Base-by-base conservation (phyloP, 2,888 invertebrate species). In the Hololepta plana region DNA sequence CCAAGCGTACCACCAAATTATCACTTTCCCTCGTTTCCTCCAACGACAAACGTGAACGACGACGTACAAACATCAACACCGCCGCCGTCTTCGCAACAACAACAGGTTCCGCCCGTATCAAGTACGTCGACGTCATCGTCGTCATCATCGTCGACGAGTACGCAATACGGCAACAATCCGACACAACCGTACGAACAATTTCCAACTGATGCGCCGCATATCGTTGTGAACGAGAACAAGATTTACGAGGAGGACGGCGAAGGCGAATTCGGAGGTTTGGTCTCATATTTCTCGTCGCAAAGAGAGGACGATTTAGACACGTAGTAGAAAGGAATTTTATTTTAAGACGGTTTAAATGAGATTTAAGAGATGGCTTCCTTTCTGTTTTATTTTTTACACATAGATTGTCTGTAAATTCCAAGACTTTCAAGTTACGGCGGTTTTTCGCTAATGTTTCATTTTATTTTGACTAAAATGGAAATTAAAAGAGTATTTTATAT, bases 271-370 rank as follows among this genome's bases (percentile, higher is more conserved):
- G 85, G 85, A 19, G 87, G 87, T 3, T 64, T 88, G 42, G 87
- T 87, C 31, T 85, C 84, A 51, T 88, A 88, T 58, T 87, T 87
- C 56, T 85, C 85, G 40, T 84, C 84, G 47, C 87, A 87, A 54
- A 70, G 70, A 39, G 79, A 85, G 51, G 85, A 85, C 48, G 84
- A 85, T 55, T 66, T 84, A 45, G 84, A 84, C 53, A 70, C 73
- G 60, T 75, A 72, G 66, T 40, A 15, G 30, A 28, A n/a, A n/a
- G n/a, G n/a, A n/a, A n/a, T n/a, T n/a, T n/a, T n/a, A n/a, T 36
- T n/a, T n/a, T n/a, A n/a, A n/a, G n/a, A n/a, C n/a, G n/a, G n/a
- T n/a, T n/a, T n/a, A n/a, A n/a, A n/a, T n/a, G n/a, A n/a, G n/a
- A n/a, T n/a, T n/a, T n/a, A n/a, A n/a, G n/a, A n/a, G n/a, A n/a